These are phyloP conservation scores for Pyralis farinalis DNA, from an alignment of 2,888 invertebrate genomes.

Conservation along the genomic window DNA sequence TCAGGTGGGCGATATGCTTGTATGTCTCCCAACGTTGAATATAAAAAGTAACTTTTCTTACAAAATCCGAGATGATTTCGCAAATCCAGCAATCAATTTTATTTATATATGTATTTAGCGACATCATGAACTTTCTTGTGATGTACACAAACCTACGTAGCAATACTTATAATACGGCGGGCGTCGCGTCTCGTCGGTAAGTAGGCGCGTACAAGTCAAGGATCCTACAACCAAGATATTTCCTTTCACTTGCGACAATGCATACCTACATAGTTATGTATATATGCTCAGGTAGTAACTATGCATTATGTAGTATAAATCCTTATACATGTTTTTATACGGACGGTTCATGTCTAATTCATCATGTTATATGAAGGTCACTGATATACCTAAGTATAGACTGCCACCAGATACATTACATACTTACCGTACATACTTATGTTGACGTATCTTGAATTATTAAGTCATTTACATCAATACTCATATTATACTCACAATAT, in stretches of 20 bases:
- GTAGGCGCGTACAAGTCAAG: constrained; percentile 75
- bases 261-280: constrained; percentile 36
- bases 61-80: too few relatives aligned
- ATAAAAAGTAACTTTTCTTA: too few relatives aligned
- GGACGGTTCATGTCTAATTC: background rate
- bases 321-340: background rate
- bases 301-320: background rate
- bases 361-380: background rate
- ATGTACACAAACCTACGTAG: constrained; percentile 12
- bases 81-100: too few relatives aligned
- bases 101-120: too few relatives aligned
- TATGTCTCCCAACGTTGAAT: too few relatives aligned
- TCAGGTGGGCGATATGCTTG: too few relatives aligned
- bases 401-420: too few relatives aligned
- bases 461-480: too few relatives aligned
- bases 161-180: constrained; percentile 14
- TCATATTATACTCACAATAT: too few relatives aligned
- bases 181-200: constrained; percentile 33
- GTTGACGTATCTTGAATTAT: too few relatives aligned
- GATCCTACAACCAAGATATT: constrained; percentile 71
- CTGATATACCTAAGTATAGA: background rate
- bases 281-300: constrained; percentile 11
- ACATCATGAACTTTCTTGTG: constrained; percentile 12
- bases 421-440: too few relatives aligned
- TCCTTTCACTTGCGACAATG: constrained; percentile 79